phyloP scores from a whole-genome alignment of 2,113 vertebrate species.

The Ellobius talpinus region DNA sequence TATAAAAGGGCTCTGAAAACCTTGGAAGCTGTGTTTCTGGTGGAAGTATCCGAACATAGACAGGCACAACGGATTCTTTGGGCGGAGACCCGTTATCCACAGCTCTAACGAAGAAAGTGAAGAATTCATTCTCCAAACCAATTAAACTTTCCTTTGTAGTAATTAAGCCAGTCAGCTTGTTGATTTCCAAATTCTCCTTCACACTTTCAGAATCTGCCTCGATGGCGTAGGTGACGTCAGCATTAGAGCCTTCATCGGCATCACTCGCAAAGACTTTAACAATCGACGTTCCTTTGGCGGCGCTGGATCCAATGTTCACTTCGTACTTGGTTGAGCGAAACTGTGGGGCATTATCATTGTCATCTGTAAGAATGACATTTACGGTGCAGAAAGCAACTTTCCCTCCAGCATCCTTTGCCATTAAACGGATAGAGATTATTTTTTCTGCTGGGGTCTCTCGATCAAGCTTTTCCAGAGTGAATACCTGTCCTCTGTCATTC shows the following conservation, averaged over 20 bases:
- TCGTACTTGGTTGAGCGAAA: constrained; percentile 95
- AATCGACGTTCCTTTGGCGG: constrained; percentile 92
- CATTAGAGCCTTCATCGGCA: constrained; percentile 97
- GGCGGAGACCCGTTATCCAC: constrained; percentile 92
- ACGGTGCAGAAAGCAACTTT: constrained; percentile 96
- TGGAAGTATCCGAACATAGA: constrained; percentile 93
- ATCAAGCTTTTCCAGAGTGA: constrained; percentile 94
- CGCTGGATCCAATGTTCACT: constrained; percentile 92
- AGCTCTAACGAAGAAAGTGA: constrained; percentile 95
- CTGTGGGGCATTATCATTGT: constrained; percentile 96
- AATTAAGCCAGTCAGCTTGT: constrained; percentile 92
- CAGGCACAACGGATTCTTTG: constrained; percentile 92
- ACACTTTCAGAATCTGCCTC: constrained; percentile 94
- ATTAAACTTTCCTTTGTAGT: constrained; percentile 97
- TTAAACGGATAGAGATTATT: constrained; percentile 94
- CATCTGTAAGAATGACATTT: constrained; percentile 97
- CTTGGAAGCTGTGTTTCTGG: constrained; percentile 92
- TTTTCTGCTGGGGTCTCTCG: constrained; percentile 94
- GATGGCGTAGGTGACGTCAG: constrained; percentile 93
- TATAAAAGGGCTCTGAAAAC: constrained; percentile 95
- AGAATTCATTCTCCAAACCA: constrained; percentile 95
- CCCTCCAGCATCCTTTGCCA: constrained; percentile 95
- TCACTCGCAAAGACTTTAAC: constrained; percentile 95
- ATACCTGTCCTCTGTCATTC: constrained; percentile 93
- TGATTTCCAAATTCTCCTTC: constrained; percentile 96